Conservation (phyloP, 2,113 vertebrate species). For the Rallus limicola region DNA sequence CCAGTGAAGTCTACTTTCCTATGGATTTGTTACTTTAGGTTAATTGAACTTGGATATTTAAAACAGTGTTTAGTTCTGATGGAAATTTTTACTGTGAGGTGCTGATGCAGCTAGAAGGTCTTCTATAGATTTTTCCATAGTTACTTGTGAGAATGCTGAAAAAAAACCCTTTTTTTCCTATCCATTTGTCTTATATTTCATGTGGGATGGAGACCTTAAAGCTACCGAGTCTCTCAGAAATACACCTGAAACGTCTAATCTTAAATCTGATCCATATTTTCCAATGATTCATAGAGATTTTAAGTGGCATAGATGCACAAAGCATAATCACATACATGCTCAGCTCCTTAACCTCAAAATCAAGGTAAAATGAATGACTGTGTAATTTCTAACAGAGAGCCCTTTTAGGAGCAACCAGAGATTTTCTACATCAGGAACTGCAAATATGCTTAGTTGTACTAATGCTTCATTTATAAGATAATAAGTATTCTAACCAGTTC, state of each 20-base stretch:
- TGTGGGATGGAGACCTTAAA: background rate
- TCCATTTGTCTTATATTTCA: background rate
- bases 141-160: background rate
- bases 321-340: background rate
- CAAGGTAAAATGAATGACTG: background rate
- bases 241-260: background rate
- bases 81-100: background rate
- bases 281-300: background rate
- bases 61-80: background rate
- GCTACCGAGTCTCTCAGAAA: background rate
- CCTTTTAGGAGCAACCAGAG: background rate
- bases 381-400: background rate
- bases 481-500: background rate
- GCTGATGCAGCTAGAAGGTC: background rate
- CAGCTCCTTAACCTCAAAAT: background rate
- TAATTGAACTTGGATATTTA: background rate
- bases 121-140: background rate
- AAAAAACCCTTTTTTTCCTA: background rate
- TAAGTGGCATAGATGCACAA: background rate
- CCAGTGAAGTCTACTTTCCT: background rate
- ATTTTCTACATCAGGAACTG: background rate
- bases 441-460: background rate
- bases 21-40: background rate
- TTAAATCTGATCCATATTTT: background rate
- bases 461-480: conserved; percentile 31